Percentiles rank a stretch among this genome's conserved stretches.
phyloP scores from a whole-genome alignment of 1,140 invertebrate species.

The Formica exsecta region DNA sequence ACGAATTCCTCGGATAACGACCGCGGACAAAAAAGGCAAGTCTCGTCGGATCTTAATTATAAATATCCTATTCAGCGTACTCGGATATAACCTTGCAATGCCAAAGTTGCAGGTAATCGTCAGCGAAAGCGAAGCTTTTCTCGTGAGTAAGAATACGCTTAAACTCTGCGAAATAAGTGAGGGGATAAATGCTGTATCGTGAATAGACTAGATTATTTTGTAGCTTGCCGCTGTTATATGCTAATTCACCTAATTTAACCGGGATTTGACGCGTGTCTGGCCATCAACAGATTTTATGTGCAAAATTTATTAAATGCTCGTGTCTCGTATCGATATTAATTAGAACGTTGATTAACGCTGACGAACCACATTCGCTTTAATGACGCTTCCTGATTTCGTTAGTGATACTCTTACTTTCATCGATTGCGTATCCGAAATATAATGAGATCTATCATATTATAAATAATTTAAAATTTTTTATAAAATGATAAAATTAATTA shows the following conservation, averaged over 20 bases:
- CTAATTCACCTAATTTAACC: constrained; percentile 55
- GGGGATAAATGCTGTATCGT: not conserved
- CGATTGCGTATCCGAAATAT: not conserved
- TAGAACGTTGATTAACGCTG: not conserved
- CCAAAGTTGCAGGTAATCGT: constrained; percentile 26
- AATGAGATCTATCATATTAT: not conserved
- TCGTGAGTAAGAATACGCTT: not conserved
- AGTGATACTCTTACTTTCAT: constrained; percentile 41
- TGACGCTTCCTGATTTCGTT: not conserved
- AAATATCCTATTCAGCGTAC: constrained; percentile 7
- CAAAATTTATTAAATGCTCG: not conserved
- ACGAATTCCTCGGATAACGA: constrained; percentile 27
- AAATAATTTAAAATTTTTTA: not conserved
- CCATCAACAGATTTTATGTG: not conserved
- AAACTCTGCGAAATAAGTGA: constrained; percentile 1
- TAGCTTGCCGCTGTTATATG: constrained; percentile 24
- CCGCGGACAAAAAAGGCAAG: constrained; percentile 9
- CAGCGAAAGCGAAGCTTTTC: constrained; percentile 44
- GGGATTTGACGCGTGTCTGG: constrained; percentile 1
- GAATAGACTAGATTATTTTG: constrained; percentile 38
- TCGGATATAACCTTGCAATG: constrained; percentile 52
- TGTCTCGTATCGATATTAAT: constrained; percentile 1
- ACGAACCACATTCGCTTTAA: not conserved
- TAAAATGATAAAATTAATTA: not conserved
- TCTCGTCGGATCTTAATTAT: constrained; percentile 48